Evolutionary conservation across 2,113 vertebrate species (phyloP).

Genomic region (Litocranius walleri): DNA sequence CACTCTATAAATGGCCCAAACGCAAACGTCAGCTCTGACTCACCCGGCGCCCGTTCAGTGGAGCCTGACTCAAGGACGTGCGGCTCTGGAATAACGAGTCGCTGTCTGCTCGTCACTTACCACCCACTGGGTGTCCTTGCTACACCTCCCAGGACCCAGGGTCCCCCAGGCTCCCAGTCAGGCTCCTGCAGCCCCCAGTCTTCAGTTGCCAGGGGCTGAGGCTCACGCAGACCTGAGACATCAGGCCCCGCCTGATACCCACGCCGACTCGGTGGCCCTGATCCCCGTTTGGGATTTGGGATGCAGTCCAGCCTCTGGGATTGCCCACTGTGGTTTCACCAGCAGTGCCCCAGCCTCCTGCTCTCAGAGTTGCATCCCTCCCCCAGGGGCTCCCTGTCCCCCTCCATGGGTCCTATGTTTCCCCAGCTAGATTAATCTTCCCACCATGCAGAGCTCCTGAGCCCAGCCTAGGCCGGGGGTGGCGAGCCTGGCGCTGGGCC

Average conservation of each 20-base stretch:
- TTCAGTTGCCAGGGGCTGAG: no score
- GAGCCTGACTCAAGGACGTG: not conserved
- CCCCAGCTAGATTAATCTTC: not conserved
- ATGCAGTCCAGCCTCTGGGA: not conserved
- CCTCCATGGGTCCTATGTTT: not conserved
- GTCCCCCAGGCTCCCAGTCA: not conserved
- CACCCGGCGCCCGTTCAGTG: not conserved
- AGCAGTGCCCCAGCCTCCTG: not conserved
- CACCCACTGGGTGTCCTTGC: not conserved
- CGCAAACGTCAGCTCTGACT: constrained; percentile 24
- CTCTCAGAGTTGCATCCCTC: not conserved
- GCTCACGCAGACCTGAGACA: not conserved
- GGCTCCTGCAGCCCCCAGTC: not conserved
- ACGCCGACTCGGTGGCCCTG: not conserved
- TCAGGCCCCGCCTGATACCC: not conserved
- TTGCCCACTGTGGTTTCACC: not conserved
- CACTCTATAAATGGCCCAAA: constrained; percentile 26
- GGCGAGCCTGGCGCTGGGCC: not conserved
- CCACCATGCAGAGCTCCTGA: not conserved
- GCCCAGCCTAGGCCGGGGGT: not conserved
- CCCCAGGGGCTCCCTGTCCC: not conserved
- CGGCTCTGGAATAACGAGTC: not conserved
- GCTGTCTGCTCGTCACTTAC: not conserved
- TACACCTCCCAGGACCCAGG: not conserved
- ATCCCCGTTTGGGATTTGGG: not conserved